Base-by-base conservation (phyloP, 2,113 vertebrate species). In the Chloebia gouldiae region DNA sequence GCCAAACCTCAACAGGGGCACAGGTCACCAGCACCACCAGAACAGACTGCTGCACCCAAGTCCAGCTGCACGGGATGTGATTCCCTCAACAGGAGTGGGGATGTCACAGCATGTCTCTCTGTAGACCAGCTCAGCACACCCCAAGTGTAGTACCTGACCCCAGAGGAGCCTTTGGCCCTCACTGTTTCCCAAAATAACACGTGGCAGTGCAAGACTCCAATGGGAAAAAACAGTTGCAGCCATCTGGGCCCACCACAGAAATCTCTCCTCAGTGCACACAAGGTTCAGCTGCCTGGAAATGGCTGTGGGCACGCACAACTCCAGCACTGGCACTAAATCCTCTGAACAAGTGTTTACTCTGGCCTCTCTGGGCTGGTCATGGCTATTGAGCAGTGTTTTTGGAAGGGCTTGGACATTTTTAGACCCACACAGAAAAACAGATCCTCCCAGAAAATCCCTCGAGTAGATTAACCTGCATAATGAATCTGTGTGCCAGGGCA, bases 31-130 rank as follows among this genome's bases (percentile, higher is more conserved):
- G n/a, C 44, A 33, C 5, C 37, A 42, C 7, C 1, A 47, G 4
- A 21, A 15, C 15, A 72, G 51, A 51, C 3, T 9, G 57, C 28
- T 27, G 4, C 13, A 17, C 9, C 5, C n/a, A 18, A 45, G 24
- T 4, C 10, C 51, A 49, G 24, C 1, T 3, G 9, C 3, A 1
- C 0, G 3, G 20, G 23, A 37, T 3, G 4, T 24, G 9, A 10
- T 9, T 37, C 28, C 23, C 56, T 65, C 42, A 30, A 20, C 24
- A 57, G 40, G 60, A 47, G 31, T 13, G 1, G 35, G 16, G 0
- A 2, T 30, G 49, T 57, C 64, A 18, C 24, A 12, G 54, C 7
- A 2, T 2, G 31, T 20, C 54, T 50, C 35, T 50, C 18, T 13
- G 33, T 3, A 56, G 15, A 35, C 28, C 30, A 51, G 35, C 44